Evolutionary conservation across 1,140 invertebrate genomes (phyloP).

Genomic region (Adoxophyes honmai): DNA sequence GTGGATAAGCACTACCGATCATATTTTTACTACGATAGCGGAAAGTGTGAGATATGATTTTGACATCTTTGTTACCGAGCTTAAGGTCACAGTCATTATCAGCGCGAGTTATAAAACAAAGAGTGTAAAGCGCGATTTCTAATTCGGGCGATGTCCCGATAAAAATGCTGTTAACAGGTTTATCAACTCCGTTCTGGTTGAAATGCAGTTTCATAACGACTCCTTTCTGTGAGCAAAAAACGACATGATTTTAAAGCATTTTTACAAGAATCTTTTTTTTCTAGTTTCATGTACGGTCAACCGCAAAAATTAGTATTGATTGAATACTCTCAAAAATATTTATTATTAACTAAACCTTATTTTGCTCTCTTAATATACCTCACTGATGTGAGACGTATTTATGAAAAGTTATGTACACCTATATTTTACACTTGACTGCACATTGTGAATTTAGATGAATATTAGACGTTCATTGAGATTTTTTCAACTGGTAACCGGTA

Average conservation of each 20-base stretch:
- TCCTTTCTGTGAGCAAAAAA: conserved; percentile 83
- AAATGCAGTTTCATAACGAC: conserved; percentile 87
- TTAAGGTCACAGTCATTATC: conserved; percentile 85
- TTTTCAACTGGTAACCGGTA: too few relatives aligned
- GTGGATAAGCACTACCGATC: conserved; percentile 88
- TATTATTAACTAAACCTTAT: too few relatives aligned
- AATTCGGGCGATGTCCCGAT: conserved; percentile 95
- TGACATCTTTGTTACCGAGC: conserved; percentile 82
- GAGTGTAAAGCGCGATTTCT: conserved; percentile 93
- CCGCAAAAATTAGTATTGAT: too few relatives aligned
- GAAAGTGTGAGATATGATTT: conserved; percentile 85
- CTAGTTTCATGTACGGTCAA: background rate
- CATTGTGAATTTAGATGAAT: too few relatives aligned
- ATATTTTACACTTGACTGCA: too few relatives aligned
- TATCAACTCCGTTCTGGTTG: conserved; percentile 84
- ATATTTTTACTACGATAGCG: conserved; percentile 85
- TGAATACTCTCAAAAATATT: too few relatives aligned
- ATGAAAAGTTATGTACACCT: too few relatives aligned
- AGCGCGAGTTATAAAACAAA: conserved; percentile 87
- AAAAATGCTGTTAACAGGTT: conserved; percentile 89
- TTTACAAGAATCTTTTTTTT: too few relatives aligned
- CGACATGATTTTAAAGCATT: too few relatives aligned
- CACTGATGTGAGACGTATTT: too few relatives aligned
- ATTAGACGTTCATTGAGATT: too few relatives aligned
- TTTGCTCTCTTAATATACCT: too few relatives aligned